phyloP scores from a whole-genome alignment of 2,113 vertebrate species.

The Colistium nudipinnis region DNA sequence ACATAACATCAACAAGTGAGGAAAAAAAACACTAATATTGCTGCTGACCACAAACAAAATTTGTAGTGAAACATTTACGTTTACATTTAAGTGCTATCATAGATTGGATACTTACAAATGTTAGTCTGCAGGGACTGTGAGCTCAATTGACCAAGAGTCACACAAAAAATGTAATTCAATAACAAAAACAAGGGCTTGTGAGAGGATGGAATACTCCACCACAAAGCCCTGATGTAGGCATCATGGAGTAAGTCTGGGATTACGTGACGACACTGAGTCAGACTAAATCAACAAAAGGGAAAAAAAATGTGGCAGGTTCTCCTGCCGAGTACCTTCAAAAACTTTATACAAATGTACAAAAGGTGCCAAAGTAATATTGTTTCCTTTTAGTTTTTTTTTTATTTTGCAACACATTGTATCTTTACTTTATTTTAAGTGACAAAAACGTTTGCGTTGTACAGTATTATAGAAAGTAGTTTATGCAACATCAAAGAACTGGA shows the following conservation, averaged over 20 bases:
- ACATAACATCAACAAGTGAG: neutral
- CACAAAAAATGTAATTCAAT: neutral
- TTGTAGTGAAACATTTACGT: neutral
- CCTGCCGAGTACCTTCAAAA: no score
- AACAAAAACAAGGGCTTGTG: neutral
- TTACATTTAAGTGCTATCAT: neutral
- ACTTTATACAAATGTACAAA: no score
- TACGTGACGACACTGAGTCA: neutral
- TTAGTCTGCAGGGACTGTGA: neutral
- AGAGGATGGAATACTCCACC: neutral
- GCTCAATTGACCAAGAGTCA: neutral
- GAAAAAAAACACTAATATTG: neutral
- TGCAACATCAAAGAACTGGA: neutral
- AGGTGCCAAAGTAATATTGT: no score
- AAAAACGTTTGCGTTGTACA: neutral
- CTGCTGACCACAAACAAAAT: neutral
- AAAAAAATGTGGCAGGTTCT: neutral
- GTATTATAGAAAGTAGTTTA: neutral
- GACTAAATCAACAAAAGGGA: neutral
- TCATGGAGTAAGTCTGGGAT: neutral
- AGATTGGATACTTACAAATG: no score
- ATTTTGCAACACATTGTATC: neutral
- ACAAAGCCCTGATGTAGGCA: neutral
- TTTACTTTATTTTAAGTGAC: neutral
- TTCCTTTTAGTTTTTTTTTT: neutral